These are phyloP conservation scores for Amblyornis subalaris DNA, from an alignment of 2,113 vertebrate genomes.

Conservation along the genomic window DNA sequence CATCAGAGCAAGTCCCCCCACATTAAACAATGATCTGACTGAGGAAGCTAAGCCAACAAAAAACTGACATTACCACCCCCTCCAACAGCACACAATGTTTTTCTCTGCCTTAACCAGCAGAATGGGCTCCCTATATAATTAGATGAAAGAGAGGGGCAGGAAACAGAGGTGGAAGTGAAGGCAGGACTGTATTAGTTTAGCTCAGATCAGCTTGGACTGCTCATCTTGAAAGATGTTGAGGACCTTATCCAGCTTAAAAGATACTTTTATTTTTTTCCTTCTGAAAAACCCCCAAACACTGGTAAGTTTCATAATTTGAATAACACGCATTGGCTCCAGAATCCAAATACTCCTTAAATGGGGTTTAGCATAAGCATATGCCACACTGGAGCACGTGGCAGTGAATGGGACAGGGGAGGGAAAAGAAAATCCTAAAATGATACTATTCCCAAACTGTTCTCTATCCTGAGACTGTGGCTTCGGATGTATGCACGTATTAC, in stretches of 20 bases:
- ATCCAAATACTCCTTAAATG: neutral
- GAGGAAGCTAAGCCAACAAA: neutral
- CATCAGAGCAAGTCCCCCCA: neutral
- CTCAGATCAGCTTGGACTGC: neutral
- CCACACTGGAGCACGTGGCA: fast-evolving
- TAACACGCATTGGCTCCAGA: neutral
- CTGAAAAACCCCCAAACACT: neutral
- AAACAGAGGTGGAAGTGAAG: neutral
- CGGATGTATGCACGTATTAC: neutral
- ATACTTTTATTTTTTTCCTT: neutral
- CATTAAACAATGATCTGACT: neutral
- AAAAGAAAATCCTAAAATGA: neutral
- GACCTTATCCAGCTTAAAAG: neutral
- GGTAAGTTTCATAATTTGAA: neutral
- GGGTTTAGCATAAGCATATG: neutral
- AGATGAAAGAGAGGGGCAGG: neutral
- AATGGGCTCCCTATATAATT: neutral
- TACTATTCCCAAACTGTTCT: neutral
- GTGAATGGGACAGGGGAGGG: neutral
- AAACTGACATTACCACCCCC: neutral
- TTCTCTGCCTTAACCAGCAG: neutral
- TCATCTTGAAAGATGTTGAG: neutral
- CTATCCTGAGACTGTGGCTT: neutral
- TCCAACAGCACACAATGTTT: neutral
- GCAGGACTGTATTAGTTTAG: neutral